Evolutionary conservation across 2,888 invertebrate species (phyloP), one percentile per base, ranked within the genome.

Genomic region (Maniola hyperantus): DNA sequence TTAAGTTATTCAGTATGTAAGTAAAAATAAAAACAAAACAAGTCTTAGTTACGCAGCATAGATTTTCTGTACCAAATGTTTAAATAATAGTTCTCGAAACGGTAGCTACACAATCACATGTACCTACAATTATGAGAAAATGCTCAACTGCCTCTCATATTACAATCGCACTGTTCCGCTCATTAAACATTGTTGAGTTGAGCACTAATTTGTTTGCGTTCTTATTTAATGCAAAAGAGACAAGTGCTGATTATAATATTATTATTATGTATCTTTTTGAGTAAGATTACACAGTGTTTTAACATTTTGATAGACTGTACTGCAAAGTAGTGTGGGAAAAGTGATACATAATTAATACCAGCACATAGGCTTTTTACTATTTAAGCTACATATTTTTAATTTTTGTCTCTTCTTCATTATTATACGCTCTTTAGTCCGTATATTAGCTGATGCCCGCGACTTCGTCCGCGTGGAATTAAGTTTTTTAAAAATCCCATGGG

Each of bases 91-190:
- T 51, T 8, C 51, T 34, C 34, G n/a, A 8, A 54, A 34, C 15
- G n/a, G 15, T 34, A 54, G 15, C 34, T 13, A 15, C 6, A 53
- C 53, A 8, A 8, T 11, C 5, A 13, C 26, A 26, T 26, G 66
- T 77, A 76, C 76, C n/a, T n/a, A n/a, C n/a, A n/a, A n/a, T n/a
- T 76, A 76, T 75, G 74, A 71, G 71, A 68, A 75, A 73, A 78
- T 77, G 79, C 78, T 78, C 75, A 81, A 80, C 75, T 77, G 71
- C 70, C 73, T 71, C 72, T 73, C 71, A 63, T 66, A 59, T 70
- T 72, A 73, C 71, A 71, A 67, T 71, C 63, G 66, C 51, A 66
- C 71, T 70, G 70, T 73, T 73, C 70, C 60, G 59, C 67, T 72
- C 71, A 74, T 78, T 73, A 72, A 77, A 77, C 76, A 77, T 76